Conservation (phyloP, 1,140 invertebrate genomes). For the Drosophila ogumai region DNA sequence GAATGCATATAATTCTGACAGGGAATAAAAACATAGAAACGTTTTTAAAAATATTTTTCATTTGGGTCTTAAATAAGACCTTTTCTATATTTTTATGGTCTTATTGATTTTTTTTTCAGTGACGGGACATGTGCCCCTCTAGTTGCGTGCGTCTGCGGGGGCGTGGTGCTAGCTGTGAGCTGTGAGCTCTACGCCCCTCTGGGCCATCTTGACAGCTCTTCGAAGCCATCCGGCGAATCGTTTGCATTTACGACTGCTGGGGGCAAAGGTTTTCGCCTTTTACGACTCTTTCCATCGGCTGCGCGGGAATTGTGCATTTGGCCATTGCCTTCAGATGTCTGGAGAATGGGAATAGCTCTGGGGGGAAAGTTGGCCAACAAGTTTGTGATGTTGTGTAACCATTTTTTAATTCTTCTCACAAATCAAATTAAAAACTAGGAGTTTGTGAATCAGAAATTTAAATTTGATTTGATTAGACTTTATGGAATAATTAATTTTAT, state of each 20-base stretch:
- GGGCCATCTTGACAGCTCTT: constrained; percentile 67
- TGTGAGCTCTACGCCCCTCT: constrained; percentile 26
- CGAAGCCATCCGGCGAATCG: constrained; percentile 47
- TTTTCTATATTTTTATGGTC: too few species aligned
- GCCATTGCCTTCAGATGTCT: constrained; percentile 2
- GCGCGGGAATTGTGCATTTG: constrained; percentile 16
- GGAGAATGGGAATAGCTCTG: neutral
- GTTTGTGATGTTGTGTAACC: constrained; percentile 4
- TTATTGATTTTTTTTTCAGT: neutral
- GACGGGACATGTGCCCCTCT: constrained; percentile 7
- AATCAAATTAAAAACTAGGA: neutral
- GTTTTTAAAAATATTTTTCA: neutral
- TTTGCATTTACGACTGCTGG: constrained; percentile 68
- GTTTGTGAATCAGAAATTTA: neutral
- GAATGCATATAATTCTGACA: too few species aligned
- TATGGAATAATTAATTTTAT: too few species aligned
- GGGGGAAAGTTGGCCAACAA: constrained; percentile 3
- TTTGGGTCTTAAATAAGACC: neutral
- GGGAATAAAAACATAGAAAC: too few species aligned
- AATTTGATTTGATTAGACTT: neutral
- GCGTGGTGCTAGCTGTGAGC: constrained; percentile 24
- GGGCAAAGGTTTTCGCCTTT: constrained; percentile 69
- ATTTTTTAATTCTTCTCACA: neutral
- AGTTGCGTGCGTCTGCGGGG: constrained; percentile 39
- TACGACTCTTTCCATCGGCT: constrained; percentile 30